phyloP scores from a whole-genome alignment of 1,140 invertebrate genomes.

The Polypedilum vanderplanki region DNA sequence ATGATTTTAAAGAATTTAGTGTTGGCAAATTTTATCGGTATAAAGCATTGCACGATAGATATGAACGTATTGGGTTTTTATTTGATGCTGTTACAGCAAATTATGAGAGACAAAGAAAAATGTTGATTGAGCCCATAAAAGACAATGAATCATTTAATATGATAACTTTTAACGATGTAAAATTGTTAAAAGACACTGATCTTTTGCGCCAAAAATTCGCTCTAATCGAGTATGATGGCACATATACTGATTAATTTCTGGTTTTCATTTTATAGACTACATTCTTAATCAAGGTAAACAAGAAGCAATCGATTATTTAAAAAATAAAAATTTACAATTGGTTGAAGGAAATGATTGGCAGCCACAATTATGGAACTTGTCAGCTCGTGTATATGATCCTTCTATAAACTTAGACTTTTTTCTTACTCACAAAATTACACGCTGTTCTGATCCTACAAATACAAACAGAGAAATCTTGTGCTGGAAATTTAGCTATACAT shows the following conservation, averaged over 20 bases:
- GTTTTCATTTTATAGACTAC: not conserved
- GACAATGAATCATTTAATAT: not conserved
- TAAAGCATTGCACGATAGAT: not conserved
- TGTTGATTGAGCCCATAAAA: not conserved
- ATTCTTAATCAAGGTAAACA: not conserved
- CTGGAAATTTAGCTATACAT: not conserved
- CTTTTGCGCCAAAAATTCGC: too few species aligned
- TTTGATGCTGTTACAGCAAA: not conserved
- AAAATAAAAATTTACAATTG: not conserved
- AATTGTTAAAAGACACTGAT: too few species aligned
- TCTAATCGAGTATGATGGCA: too few species aligned
- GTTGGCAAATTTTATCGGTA: not conserved
- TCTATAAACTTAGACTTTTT: not conserved
- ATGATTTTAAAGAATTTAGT: slow-evolving; percentile 7
- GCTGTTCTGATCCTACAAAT: not conserved
- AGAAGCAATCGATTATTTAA: not conserved
- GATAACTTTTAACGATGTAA: not conserved
- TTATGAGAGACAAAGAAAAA: not conserved
- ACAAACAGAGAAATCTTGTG: not conserved
- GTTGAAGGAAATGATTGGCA: not conserved
- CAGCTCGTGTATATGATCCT: not conserved
- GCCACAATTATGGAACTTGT: not conserved
- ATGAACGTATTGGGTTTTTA: not conserved
- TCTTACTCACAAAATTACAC: not conserved
- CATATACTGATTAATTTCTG: too few species aligned